A percentile compares a stretch with the other conserved stretches of the same genome.
phyloP scores from a whole-genome alignment of 2,113 vertebrate genomes.

The Heterochromis multidens region DNA sequence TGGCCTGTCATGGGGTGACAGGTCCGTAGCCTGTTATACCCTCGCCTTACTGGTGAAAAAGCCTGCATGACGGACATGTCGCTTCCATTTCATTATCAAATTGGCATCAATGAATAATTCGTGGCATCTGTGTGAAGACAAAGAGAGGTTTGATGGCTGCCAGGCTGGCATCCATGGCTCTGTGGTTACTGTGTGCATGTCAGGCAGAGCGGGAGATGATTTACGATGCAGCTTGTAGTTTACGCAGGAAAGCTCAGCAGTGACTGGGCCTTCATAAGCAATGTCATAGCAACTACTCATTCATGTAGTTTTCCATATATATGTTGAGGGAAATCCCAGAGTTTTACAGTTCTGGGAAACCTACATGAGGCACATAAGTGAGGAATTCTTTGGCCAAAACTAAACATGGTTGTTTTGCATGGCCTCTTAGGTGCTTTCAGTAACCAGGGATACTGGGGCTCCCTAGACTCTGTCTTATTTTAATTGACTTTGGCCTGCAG shows the following conservation, averaged over 20 bases:
- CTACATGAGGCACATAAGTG: neutral
- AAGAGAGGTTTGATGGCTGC: constrained; percentile 32
- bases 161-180: constrained; percentile 2
- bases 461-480: constrained; percentile 56
- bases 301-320: neutral
- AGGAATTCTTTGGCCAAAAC: constrained; percentile 36
- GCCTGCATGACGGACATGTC: neutral
- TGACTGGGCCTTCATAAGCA: neutral
- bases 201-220: constrained; percentile 30
- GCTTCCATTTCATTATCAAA: constrained; percentile 50
- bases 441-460: constrained; percentile 59
- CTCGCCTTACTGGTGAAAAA: neutral
- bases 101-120: constrained; percentile 47
- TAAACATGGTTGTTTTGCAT: constrained; percentile 46
- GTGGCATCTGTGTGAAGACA: constrained; percentile 55
- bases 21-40: constrained; percentile 19
- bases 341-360: constrained; percentile 18
- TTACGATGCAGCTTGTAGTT: constrained; percentile 27
- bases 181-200: constrained; percentile 1
- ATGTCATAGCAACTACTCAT: constrained; percentile 25
- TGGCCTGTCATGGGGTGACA: constrained; percentile 3
- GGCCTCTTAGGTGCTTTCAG: constrained; percentile 49
- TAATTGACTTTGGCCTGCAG: constrained; percentile 74
- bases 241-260: constrained; percentile 11
- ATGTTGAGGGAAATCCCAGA: constrained; percentile 1